These are phyloP conservation scores for Pelobates cultripes DNA, from an alignment of 2,797 vertebrate species.

Conservation along the genomic window DNA sequence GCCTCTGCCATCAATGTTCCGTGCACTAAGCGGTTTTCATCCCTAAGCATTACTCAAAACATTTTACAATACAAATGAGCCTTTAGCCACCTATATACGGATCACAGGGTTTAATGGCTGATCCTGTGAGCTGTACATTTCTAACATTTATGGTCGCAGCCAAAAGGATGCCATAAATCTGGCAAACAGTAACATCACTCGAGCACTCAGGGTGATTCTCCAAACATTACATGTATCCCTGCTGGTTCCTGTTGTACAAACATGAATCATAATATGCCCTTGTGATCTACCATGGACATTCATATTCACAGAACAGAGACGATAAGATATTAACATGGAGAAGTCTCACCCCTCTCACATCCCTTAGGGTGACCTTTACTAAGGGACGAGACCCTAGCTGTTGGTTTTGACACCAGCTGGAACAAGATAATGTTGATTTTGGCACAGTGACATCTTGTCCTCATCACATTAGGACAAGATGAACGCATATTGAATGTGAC, in stretches of 20 bases:
- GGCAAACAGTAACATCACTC: no score
- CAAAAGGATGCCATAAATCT: no score
- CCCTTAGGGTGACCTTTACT: not conserved
- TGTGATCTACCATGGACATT: not conserved
- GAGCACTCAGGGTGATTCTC: not conserved
- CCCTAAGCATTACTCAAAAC: no score
- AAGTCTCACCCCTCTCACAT: not conserved
- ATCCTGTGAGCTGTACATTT: no score
- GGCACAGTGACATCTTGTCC: slow-evolving; percentile 24
- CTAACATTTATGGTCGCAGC: no score
- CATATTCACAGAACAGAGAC: not conserved
- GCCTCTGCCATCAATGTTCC: no score
- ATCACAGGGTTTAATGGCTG: no score
- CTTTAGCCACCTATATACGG: no score
- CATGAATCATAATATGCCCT: no score
- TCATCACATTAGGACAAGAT: slow-evolving; percentile 27
- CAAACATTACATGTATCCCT: not conserved
- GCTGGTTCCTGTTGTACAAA: no score
- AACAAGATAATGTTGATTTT: slow-evolving; percentile 18
- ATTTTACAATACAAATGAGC: no score
- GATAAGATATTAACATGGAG: not conserved
- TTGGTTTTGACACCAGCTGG: not conserved
- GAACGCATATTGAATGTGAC: slow-evolving; percentile 9
- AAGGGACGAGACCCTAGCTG: not conserved
- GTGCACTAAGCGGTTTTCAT: no score